Evolutionary conservation across 2,888 invertebrate species (phyloP), one percentile per base, ranked within the genome.

Genomic region (Elysia crispata): DNA sequence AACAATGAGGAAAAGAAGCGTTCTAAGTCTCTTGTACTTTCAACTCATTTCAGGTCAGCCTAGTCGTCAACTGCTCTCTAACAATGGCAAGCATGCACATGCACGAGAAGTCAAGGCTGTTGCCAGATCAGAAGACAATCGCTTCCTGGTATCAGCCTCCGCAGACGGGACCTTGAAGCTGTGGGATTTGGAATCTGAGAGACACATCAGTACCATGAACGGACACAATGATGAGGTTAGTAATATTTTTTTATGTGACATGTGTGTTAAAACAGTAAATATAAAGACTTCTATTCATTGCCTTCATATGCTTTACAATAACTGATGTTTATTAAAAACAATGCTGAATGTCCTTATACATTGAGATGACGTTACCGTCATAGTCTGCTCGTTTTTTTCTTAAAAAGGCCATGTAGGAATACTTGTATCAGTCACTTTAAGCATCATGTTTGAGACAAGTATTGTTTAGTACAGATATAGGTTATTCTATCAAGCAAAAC

Each of bases 201-300:
- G 89, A 72, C 90, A 90, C 70, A 80, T 90, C 54, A 86, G 89
- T 79, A 89, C 91, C 1, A 85, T 92, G 75, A 82, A 85, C 72
- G 92, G 92, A 57, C 92, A 92, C 83, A 85, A 86, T 23, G 91
- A 91, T 84, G 91, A 92, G 90, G 92, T 92, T 76, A 25, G 73
- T 75, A 18, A 62, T 41, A n/a, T 15, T 72, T 49, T 33, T 41
- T 3, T 11, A 3, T 41, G 11, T 41, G 41, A 41, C 5, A 11
- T 41, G 3, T 41, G 41, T 41, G 41, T 41, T 41, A 41, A 41
- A 41, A 41, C 5, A 41, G 11, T 41, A 11, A 41, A 41, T 6
- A 3, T 3, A 41, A 11, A 41, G 41, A 3, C 41, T 6, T 11
- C 41, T 41, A 41, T 41, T 41, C 41, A 3, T 41, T 41, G 41